Conservation (phyloP, 2,888 invertebrate genomes). For the Deilephila porcellus region DNA sequence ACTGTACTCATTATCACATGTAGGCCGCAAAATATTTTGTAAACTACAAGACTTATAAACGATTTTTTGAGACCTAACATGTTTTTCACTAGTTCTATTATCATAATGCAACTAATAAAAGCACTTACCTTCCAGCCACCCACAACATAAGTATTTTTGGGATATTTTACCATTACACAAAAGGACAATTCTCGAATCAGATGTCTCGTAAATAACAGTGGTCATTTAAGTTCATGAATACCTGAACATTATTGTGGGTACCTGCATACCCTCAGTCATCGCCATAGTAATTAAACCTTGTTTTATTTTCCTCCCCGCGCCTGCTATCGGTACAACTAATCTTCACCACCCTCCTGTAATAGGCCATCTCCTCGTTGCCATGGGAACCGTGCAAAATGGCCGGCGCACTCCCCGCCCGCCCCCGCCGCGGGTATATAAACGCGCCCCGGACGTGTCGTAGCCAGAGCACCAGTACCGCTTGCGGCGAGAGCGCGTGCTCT, state of each 20-base stretch:
- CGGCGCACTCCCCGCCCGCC: constrained; percentile 63
- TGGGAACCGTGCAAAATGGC: constrained; percentile 80
- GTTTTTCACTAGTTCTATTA: too few relatives aligned
- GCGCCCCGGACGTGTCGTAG: constrained; percentile 55
- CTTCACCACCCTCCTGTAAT: constrained; percentile 83
- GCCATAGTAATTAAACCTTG: constrained; percentile 41
- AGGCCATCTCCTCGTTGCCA: constrained; percentile 83
- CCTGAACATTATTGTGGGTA: background rate
- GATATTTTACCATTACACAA: too few relatives aligned
- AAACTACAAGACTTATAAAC: too few relatives aligned
- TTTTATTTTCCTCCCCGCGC: constrained; percentile 45
- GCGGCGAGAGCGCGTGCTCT: constrained; percentile 58
- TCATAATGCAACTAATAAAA: too few relatives aligned
- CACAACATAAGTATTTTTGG: too few relatives aligned
- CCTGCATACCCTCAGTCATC: background rate
- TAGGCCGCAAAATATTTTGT: too few relatives aligned
- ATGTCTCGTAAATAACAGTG: too few relatives aligned
- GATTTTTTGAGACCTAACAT: too few relatives aligned
- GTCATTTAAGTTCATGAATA: background rate
- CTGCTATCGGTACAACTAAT: constrained; percentile 78
- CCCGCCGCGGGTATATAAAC: constrained; percentile 70
- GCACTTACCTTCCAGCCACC: too few relatives aligned
- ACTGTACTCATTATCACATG: too few relatives aligned
- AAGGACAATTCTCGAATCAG: too few relatives aligned
- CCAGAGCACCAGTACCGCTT: constrained; percentile 77